Base-by-base conservation (phyloP, 2,113 vertebrate species). In the Chamaetylas fuelleborni region DNA sequence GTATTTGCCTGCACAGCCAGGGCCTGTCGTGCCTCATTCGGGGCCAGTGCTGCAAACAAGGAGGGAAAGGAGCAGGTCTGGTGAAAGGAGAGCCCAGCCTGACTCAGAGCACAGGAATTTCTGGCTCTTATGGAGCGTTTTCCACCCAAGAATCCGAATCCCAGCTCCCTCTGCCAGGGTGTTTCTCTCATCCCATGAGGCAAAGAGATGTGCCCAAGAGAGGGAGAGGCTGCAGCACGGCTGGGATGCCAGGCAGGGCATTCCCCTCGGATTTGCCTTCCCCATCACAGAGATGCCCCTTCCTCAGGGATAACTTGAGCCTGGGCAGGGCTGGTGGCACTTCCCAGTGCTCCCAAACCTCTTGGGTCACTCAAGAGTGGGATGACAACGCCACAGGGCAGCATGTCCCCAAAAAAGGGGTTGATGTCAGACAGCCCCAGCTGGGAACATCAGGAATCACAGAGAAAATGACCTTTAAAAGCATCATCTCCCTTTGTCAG, bases 71-170 rank as follows among this genome's bases (percentile, higher is more conserved):
- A 89, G 70, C 57, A 42, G 78, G 58, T 5, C 64, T 45, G 14
- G 82, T 65, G 74, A 66, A 74, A 45, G 66, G 28, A 57, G 79
- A 90, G 54, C 71, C 82, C 6, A 0, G 81, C 29, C 69, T 79
- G 87, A 67, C 24, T 87, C 92, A 87, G 70, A 62, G 69, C 69
- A 31, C 33, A 64, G 85, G 90, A 87, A 85, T 94, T 89, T 51
- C 64, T 84, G 92, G 73, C 84, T 96, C 87, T 67, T 17, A 4
- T 0, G 0, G 19, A 64, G 80, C 38, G 0, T 78, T 93, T 94
- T 42, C 81, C 80, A 54, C 61, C 77, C 92, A 22, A 25, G 40
- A 77, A 70, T 54, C 64, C n/a, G 5, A 57, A 40, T 40, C 60
- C 40, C 79, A 18, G 11, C 36, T 45, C 3, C 0, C 42, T 6